A percentile compares a stretch with the other conserved stretches of the same genome.
Evolutionary conservation across 2,797 vertebrate species (phyloP).

Genomic region (Uromys caudimaculatus): DNA sequence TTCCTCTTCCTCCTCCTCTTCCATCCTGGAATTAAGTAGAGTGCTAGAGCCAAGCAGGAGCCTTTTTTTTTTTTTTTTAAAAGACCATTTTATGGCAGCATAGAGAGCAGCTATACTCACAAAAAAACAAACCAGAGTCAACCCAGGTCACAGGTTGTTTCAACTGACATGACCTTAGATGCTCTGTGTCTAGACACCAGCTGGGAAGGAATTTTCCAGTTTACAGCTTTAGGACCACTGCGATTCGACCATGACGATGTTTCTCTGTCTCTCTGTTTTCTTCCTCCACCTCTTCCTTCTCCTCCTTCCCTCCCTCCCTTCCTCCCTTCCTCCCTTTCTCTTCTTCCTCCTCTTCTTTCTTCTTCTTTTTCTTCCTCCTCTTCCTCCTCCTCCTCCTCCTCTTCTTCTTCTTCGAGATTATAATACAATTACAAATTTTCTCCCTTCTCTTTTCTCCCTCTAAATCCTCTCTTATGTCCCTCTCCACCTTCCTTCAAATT

Average conservation of each 20-base stretch:
- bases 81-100: background rate
- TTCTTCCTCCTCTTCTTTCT: too few relatives aligned
- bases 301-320: fast-evolving
- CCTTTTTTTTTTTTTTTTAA: background rate
- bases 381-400: too few relatives aligned
- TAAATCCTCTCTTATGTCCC: background rate
- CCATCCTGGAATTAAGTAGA: background rate
- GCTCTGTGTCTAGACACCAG: background rate
- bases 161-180: constrained; percentile 80
- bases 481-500: background rate
- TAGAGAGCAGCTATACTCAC: background rate
- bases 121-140: constrained; percentile 87
- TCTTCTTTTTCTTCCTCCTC: too few relatives aligned
- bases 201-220: background rate
- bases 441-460: background rate
- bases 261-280: background rate
- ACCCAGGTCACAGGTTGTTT: constrained; percentile 92
- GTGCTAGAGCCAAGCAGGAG: background rate
- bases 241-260: background rate
- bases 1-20: background rate
- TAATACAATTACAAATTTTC: background rate
- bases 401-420: background rate
- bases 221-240: background rate
- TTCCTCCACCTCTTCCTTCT: background rate
- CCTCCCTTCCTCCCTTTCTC: too few relatives aligned